These are phyloP conservation scores for Nephrotoma guestfalica DNA, from an alignment of 2,888 invertebrate genomes.

Conservation along the genomic window DNA sequence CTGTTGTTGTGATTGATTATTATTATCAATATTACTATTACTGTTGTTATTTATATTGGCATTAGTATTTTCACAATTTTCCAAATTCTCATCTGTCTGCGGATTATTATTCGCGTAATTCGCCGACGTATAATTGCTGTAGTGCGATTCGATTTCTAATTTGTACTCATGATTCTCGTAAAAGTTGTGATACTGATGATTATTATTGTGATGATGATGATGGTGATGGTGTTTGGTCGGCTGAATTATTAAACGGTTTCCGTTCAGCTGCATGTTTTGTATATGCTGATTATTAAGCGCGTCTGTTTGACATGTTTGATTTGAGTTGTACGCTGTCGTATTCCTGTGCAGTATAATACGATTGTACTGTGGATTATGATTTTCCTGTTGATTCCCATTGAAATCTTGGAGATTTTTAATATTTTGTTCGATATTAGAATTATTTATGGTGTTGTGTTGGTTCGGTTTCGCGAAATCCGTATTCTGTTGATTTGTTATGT, in stretches of 20 bases:
- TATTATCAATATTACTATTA: neutral
- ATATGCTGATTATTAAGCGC: neutral
- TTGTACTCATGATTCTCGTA: neutral
- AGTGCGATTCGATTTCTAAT: neutral
- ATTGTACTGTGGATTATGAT: conserved; percentile 12
- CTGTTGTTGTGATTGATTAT: neutral
- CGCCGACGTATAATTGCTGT: neutral
- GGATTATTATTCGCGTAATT: neutral
- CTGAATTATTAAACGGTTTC: neutral
- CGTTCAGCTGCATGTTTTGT: neutral
- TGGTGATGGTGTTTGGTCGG: neutral
- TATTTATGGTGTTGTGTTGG: neutral
- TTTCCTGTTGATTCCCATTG: conserved; percentile 6
- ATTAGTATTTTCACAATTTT: neutral
- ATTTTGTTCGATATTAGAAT: neutral
- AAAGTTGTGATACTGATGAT: neutral
- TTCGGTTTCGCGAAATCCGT: neutral
- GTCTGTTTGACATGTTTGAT: neutral
- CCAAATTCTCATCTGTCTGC: neutral
- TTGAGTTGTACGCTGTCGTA: neutral
- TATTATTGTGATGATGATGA: neutral
- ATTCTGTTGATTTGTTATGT: neutral
- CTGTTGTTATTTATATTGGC: neutral
- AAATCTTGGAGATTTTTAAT: neutral
- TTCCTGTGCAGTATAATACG: conserved; percentile 4